Percentiles rank a stretch among this genome's conserved stretches.
phyloP scores from a whole-genome alignment of 2,797 vertebrate species.

The Phyllotis vaccarum region DNA sequence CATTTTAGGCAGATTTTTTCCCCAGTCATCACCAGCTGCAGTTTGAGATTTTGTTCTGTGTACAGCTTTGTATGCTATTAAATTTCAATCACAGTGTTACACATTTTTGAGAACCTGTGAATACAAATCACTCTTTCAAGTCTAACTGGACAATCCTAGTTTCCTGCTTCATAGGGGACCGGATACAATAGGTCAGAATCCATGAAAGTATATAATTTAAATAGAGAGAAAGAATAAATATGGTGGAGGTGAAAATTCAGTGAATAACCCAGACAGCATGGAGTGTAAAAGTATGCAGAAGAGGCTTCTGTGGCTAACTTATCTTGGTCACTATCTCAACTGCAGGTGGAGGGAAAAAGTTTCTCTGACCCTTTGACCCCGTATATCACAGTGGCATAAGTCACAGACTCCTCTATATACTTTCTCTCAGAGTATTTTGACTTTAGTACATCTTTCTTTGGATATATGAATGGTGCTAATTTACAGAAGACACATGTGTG shows the following conservation, averaged over 20 bases:
- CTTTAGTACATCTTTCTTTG: not conserved
- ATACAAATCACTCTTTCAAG: not conserved
- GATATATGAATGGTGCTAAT: not conserved
- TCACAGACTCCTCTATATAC: not conserved
- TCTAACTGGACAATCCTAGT: not conserved
- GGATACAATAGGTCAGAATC: not conserved
- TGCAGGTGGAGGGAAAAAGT: not conserved
- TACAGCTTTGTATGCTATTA: not conserved
- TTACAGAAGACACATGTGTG: not conserved
- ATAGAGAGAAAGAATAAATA: not conserved
- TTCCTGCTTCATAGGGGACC: not conserved
- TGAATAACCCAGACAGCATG: not conserved
- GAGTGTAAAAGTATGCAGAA: not conserved
- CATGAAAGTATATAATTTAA: not conserved
- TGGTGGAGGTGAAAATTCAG: not conserved
- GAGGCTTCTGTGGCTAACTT: not conserved
- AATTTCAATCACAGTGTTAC: not conserved
- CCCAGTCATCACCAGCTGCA: not conserved
- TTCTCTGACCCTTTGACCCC: conserved; percentile 1
- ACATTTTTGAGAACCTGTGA: not conserved
- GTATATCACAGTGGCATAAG: not conserved
- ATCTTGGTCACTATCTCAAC: not conserved
- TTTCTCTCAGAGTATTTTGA: not conserved
- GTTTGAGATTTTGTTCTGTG: not conserved
- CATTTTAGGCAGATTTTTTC: not conserved